Base-by-base conservation (phyloP, 2,797 vertebrate species). In the Sphenodon punctatus region DNA sequence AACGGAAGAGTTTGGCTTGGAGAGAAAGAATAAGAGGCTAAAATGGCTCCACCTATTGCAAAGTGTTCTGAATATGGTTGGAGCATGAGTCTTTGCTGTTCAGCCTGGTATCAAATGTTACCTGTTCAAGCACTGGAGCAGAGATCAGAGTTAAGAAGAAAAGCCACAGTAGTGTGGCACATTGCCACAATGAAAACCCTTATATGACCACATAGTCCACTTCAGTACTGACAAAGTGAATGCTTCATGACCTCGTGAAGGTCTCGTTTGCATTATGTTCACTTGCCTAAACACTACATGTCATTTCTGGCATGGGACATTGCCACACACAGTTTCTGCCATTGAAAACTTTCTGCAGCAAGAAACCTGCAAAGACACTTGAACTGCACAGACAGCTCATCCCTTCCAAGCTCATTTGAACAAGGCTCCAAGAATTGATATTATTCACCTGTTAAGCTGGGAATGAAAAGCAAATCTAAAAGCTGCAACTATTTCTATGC, bases 11-110 rank as follows among this genome's bases (percentile, higher is more conserved):
- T 65, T 88, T 63, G 79, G 84, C 81, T 51, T 59, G 38, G 70
- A 79, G 89, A 90, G 86, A 66, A 75, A 10, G 78, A 88, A 71
- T n/a, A 45, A 85, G 80, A 88, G 75, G 75, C 70, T 60, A 70
- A 14, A 71, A 82, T 3, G 12, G 55, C 75, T 80, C 84, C 25
- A 12, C 82, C 83, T 82, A 75, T 79, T 76, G 75, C 30, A 65
- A 1, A 86, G 83, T 80, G 70, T 83, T 67, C 67, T 56, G 76
- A 80, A 82, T 75, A 64, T 79, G 80, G 86, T 88, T 81, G 74
- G 83, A 88, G 72, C 64, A 78, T 75, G 79, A 90, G 75, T 87
- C 55, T 36, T 66, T 64, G 81, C n/a, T 4, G 64, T 89, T 68
- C 53, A 80, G 56, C n/a, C 64, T 10, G 1, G 85, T 56, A 73